phyloP scores from a whole-genome alignment of 2,888 invertebrate genomes.

The Danaus chrysippus region DNA sequence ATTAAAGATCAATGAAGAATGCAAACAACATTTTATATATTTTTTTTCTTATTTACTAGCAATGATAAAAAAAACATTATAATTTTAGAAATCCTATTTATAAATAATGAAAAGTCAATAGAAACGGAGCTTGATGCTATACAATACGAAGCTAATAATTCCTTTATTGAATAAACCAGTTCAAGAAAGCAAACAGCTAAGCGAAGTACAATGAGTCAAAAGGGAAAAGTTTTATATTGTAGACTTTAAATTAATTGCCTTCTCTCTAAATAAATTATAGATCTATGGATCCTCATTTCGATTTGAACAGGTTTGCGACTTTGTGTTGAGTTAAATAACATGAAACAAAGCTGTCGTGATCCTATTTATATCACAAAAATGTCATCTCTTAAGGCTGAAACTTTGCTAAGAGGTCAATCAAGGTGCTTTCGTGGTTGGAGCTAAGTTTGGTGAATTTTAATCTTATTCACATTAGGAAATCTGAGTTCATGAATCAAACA shows the following conservation, averaged over 20 bases:
- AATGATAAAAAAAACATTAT: too few species aligned
- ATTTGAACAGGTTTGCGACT: slow-evolving; percentile 19
- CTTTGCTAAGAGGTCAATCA: too few species aligned
- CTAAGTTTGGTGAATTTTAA: too few species aligned
- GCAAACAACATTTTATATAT: too few species aligned
- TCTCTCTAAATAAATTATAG: slow-evolving; percentile 33
- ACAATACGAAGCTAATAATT: slow-evolving; percentile 69
- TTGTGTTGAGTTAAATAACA: slow-evolving; percentile 21
- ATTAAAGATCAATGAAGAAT: too few species aligned
- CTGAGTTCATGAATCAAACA: too few species aligned
- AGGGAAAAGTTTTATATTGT: slow-evolving; percentile 72
- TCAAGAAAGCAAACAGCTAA: slow-evolving; percentile 67
- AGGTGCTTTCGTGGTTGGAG: too few species aligned
- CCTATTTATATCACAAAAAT: slow-evolving; percentile 5
- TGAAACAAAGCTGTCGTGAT: slow-evolving; percentile 8
- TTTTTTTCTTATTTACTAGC: too few species aligned
- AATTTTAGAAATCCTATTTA: slow-evolving; percentile 12
- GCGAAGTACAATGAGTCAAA: slow-evolving; percentile 70
- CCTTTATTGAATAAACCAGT: slow-evolving; percentile 65
- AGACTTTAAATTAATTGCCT: slow-evolving; percentile 71
- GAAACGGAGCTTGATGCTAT: slow-evolving; percentile 47
- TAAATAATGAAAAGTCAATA: slow-evolving; percentile 40
- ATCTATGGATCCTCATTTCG: slow-evolving; percentile 22
- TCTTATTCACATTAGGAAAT: too few species aligned
- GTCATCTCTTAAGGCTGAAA: not conserved